Conservation (phyloP, 2,888 invertebrate species). For the Drosophila eohydei region DNA sequence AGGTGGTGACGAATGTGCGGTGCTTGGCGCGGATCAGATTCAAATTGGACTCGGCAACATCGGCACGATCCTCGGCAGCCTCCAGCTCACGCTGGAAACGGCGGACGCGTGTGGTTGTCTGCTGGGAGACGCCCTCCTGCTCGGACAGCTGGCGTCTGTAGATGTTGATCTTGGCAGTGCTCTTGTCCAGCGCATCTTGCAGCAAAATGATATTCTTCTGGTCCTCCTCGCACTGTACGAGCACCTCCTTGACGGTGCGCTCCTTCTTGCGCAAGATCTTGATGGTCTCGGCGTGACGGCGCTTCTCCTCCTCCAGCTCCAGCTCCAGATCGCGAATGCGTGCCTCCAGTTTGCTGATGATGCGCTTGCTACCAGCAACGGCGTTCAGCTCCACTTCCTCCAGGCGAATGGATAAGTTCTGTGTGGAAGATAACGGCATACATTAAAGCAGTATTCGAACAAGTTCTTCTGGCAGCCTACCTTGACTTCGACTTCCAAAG, state of each 20-base stretch:
- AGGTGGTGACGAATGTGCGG: conserved; percentile 98
- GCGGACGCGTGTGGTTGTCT: conserved; percentile 97
- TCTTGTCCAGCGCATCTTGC: conserved; percentile 95
- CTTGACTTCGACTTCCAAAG: conserved; percentile 98
- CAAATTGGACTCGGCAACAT: conserved; percentile 96
- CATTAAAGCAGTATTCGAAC: background rate
- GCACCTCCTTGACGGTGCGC: conserved; percentile 97
- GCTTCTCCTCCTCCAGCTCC: conserved; percentile 98
- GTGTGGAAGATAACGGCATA: conserved; percentile 28
- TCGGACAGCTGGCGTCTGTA: conserved; percentile 98
- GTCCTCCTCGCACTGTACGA: conserved; percentile 98
- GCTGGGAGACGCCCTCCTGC: conserved; percentile 96
- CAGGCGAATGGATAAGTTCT: conserved; percentile 95
- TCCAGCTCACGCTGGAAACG: conserved; percentile 99
- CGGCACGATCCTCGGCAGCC: conserved; percentile 98
- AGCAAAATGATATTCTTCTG: conserved; percentile 97
- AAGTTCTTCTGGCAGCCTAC: conserved; percentile 75
- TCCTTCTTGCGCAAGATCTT: conserved; percentile 99
- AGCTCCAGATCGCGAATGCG: conserved; percentile 97
- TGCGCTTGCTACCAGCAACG: conserved; percentile 97
- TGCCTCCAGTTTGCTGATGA: conserved; percentile 98
- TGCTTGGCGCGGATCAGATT: conserved; percentile 98
- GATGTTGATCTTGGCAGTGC: conserved; percentile 93
- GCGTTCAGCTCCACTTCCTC: conserved; percentile 99
- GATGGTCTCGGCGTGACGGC: conserved; percentile 98